These are phyloP conservation scores for Empidonax traillii DNA, from an alignment of 2,113 vertebrate genomes.

Conservation along the genomic window DNA sequence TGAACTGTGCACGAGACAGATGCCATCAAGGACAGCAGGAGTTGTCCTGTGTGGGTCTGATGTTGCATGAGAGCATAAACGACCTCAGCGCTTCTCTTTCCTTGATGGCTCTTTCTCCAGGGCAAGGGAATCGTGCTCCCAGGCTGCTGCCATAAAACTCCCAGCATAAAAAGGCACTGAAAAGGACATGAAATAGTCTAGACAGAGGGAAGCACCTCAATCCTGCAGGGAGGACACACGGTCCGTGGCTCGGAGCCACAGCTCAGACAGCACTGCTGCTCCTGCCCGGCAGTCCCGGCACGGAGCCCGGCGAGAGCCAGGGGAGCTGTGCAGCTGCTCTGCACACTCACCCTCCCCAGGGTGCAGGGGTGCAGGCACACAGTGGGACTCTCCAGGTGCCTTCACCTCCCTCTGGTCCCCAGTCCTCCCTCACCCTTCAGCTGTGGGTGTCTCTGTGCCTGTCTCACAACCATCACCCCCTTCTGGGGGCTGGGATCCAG, in stretches of 20 bases:
- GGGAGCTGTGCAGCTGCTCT: neutral
- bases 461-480: neutral
- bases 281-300: neutral
- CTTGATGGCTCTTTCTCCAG: neutral
- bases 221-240: neutral
- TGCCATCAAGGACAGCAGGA: neutral
- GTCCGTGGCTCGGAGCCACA: neutral
- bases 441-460: neutral
- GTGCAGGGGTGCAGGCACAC: fast-evolving
- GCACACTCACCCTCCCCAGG: neutral
- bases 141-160: neutral
- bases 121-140: neutral
- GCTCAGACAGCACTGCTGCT: neutral
- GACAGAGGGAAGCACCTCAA: neutral
- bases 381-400: neutral
- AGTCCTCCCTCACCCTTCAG: neutral
- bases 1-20: neutral
- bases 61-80: neutral
- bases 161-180: neutral
- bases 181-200: neutral
- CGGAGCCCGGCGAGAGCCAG: neutral
- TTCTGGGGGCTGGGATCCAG: no score
- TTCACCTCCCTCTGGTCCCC: neutral
- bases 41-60: neutral
- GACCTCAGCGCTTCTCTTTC: neutral